Conservation (phyloP, 2,113 vertebrate species). For the Platysternon megacephalum region DNA sequence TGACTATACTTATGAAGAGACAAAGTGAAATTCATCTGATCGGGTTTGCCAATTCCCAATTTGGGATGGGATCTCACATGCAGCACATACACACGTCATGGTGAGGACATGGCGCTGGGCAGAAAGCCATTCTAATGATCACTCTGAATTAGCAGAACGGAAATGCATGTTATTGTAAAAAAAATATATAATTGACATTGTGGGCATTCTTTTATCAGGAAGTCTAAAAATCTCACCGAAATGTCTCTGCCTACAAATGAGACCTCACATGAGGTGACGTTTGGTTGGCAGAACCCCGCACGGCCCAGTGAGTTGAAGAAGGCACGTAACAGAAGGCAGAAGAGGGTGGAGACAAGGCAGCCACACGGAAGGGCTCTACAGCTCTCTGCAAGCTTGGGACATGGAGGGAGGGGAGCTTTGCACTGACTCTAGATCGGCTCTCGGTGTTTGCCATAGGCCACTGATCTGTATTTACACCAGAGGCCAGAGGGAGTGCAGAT, state of each 20-base stretch:
- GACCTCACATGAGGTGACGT: background rate
- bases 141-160: background rate
- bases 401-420: background rate
- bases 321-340: background rate
- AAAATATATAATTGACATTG: background rate
- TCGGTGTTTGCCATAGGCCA: background rate
- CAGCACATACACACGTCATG: background rate
- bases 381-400: background rate
- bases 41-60: background rate
- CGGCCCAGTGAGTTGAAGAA: background rate
- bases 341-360: background rate
- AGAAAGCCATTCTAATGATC: background rate
- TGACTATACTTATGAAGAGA: background rate
- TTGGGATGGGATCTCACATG: background rate
- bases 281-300: background rate
- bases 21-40: background rate
- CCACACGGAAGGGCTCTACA: background rate
- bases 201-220: background rate
- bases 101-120: background rate
- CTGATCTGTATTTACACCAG: background rate
- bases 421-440: background rate
- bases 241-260: background rate
- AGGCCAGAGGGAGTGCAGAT: background rate
- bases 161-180: background rate
- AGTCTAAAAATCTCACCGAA: background rate